Conservation (phyloP, 2,113 vertebrate species). For the pig (Sus scrofa) region DNA sequence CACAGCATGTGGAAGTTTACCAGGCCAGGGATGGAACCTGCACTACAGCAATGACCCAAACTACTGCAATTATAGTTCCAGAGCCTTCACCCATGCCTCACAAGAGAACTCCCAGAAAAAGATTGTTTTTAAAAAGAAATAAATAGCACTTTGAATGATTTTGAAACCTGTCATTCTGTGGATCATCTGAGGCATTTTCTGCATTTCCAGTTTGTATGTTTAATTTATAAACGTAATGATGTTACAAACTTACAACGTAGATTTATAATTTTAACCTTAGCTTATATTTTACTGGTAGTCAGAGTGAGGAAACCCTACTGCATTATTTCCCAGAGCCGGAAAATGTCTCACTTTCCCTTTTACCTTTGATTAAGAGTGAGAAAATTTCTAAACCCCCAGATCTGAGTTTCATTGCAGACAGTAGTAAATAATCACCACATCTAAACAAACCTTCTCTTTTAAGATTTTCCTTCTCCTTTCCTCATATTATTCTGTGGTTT, state of each 20-base stretch:
- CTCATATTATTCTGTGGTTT: not conserved
- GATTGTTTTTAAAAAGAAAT: not conserved
- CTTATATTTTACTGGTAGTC: not conserved
- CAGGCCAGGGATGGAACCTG: no score
- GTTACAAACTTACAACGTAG: no score
- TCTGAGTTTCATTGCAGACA: not conserved
- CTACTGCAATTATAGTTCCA: no score
- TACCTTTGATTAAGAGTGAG: constrained; percentile 2
- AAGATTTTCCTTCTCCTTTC: not conserved
- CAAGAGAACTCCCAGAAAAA: not conserved
- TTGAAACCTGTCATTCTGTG: not conserved
- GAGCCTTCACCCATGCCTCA: no score
- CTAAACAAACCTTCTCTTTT: not conserved
- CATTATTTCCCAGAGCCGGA: not conserved
- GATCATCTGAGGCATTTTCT: not conserved
- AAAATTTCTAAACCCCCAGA: not conserved
- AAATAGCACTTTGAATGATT: not conserved
- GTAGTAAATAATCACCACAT: not conserved
- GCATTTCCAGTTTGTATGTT: not conserved
- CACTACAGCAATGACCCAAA: no score
- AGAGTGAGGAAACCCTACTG: not conserved
- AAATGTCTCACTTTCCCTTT: not conserved
- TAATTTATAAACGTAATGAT: no score
- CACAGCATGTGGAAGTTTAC: no score
- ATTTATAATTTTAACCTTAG: no score